Base-by-base conservation (phyloP, 2,113 vertebrate genomes). In the Lophochroa leadbeateri region DNA sequence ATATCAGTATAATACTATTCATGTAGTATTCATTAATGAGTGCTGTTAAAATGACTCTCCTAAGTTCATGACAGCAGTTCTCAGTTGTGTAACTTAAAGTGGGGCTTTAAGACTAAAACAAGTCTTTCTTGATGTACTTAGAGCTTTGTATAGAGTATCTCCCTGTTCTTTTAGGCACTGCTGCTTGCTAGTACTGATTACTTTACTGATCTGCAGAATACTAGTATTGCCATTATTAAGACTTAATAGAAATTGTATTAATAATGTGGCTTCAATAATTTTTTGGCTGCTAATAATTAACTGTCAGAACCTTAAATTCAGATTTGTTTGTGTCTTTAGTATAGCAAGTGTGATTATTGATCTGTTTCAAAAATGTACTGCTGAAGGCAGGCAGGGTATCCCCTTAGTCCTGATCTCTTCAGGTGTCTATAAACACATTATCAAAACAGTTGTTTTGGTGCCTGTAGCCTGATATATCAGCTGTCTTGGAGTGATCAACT, bases 351-450 rank as follows among this genome's bases (percentile, higher is more conserved):
- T 70, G 9, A 10, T 31, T 11, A 61, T 79, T 63, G 25, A 12
- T 41, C 12, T 24, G 9, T 43, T 94, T 74, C 19, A 67, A 0
- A 71, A 88, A 35, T 28, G 11, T 41, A 5, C 23, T 53, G 7
- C 41, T 74, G 33, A 88, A 77, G 24, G 49, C 35, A 78, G 25
- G 18, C 31, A 53, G 27, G 4, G 4, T 92, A 27, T 63, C 20
- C 13, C 3, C 24, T 65, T 80, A 46, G 25, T 49, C 5, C 8
- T 44, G 17, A 43, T 46, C 17, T 55, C 14, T 55, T 67, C 2
- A 5, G 6, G 2, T 4, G 2, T 57, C 13, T 57, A 7, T 74
- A 61, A 92, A 74, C 11, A 47, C 0, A 0, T 29, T 27, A 58
- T 37, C 29, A 31, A 35, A 91, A 8, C 39, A 27, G 7, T 47